Base-by-base conservation (phyloP, 2,113 vertebrate genomes). In the pig (Sus scrofa) region DNA sequence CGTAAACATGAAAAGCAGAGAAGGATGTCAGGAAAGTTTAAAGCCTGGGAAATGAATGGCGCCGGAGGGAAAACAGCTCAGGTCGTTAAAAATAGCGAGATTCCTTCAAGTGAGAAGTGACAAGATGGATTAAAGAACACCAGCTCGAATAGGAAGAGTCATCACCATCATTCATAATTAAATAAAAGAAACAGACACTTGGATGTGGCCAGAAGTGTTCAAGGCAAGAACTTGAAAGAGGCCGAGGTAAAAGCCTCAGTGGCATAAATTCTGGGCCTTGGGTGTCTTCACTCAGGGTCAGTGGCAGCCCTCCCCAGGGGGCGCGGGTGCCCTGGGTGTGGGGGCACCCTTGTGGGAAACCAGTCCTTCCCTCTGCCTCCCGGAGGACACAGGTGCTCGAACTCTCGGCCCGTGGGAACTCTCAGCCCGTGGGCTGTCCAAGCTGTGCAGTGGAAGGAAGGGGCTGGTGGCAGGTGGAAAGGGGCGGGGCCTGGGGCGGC, bases 311-410 rank as follows among this genome's bases (percentile, higher is more conserved):
- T 63, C 82, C 71, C 0, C 0, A 68, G 79, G 37, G 77, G 16
- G 1, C n/a, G 13, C 12, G 12, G 52, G 22, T 34, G 50, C 50
- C 56, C 44, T 44, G 44, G 44, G 44, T 26, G 65, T 44, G 44
- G 27, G 3, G n/a, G 37, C 4, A 0, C 14, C 67, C 27, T 1
- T 34, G 18, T 11, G 0, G 7, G 37, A 20, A 18, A 1, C 24
- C 15, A 4, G 60, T 4, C 19, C 32, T 70, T 58, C 14, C 24
- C 26, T 78, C n/a, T 60, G 27, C 26, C 18, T 34, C 26, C 19
- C 11, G n/a, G 3, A 52, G 68, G 79, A 2, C 65, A 37, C 44
- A 63, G 1, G 39, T 15, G 19, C 71, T 58, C 50, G 19, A 6
- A 26, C 50, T 30, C 56, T 11, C 19, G 7, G 30, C 52, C 75